Conservation (phyloP, 2,113 vertebrate species). For the Nothocercus nigrocapillus region DNA sequence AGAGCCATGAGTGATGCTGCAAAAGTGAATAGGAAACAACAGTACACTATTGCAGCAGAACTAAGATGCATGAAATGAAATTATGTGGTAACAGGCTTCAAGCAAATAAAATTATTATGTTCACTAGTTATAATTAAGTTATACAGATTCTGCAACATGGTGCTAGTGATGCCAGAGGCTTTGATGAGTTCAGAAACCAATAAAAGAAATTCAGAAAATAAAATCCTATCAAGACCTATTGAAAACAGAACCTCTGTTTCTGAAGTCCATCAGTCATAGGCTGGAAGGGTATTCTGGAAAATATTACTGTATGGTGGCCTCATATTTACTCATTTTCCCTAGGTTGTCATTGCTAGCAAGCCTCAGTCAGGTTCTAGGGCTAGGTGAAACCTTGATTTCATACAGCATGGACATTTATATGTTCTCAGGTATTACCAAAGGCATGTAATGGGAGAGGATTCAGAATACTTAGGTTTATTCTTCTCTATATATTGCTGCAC, state of each 20-base stretch:
- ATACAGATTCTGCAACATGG: background rate
- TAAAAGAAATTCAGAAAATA: background rate
- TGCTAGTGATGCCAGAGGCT: background rate
- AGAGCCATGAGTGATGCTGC: background rate
- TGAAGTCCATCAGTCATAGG: background rate
- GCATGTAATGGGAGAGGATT: background rate
- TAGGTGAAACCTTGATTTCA: background rate
- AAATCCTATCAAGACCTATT: background rate
- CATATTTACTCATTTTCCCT: background rate
- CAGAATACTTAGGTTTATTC: background rate
- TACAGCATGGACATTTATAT: background rate
- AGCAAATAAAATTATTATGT: slow-evolving; percentile 35
- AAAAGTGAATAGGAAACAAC: background rate
- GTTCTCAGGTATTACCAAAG: background rate
- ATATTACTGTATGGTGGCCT: accelerated
- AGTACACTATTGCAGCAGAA: background rate
- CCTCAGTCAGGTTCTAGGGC: background rate
- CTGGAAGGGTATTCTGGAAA: background rate
- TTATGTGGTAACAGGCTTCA: background rate
- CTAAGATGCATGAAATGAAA: slow-evolving; percentile 1
- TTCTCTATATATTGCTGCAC: background rate
- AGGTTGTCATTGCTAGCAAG: background rate
- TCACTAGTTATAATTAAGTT: background rate
- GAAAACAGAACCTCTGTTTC: background rate
- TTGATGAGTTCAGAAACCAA: background rate